phyloP scores from a whole-genome alignment of 2,888 invertebrate species.

The Drosophila pseudotalamancana region DNA sequence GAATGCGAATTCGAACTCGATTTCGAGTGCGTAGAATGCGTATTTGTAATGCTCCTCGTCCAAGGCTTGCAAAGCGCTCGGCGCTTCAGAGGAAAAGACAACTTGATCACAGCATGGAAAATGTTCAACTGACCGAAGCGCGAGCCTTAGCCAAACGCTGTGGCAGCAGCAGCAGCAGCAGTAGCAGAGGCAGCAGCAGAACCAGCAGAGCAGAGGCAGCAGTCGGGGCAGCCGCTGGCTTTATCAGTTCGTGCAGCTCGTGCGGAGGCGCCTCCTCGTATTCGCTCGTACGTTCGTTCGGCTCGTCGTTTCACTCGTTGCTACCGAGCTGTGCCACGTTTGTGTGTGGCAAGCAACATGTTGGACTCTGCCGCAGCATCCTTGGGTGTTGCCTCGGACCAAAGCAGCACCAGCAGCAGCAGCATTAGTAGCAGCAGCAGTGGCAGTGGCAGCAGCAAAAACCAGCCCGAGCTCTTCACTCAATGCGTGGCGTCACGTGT shows the following conservation, averaged over 20 bases:
- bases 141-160: conserved; percentile 55
- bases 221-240: conserved; percentile 49
- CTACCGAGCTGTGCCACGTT: neutral
- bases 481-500: conserved; percentile 69
- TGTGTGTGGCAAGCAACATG: conserved; percentile 68
- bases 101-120: conserved; percentile 79
- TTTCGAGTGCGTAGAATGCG: conserved; percentile 40
- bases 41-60: conserved; percentile 69
- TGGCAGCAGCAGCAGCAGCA: conserved; percentile 15
- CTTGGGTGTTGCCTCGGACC: conserved; percentile 57
- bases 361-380: conserved; percentile 66
- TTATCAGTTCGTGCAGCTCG: conserved; percentile 68
- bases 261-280: conserved; percentile 16
- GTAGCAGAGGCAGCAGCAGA: conserved; percentile 1
- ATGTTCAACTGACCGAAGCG: conserved; percentile 77
- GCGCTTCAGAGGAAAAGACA: conserved; percentile 79
- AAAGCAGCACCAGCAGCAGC: too few relatives aligned
- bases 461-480: conserved; percentile 48
- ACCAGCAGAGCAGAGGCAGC: neutral
- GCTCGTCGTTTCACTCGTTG: conserved; percentile 40
- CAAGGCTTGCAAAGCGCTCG: conserved; percentile 76
- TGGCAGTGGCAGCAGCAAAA: too few relatives aligned
- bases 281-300: conserved; percentile 6
- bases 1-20: conserved; percentile 32
- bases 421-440: too few relatives aligned